A percentile compares a stretch with the other conserved stretches of the same genome.
Conservation (phyloP, 2,113 vertebrate species). For the Myrmecophaga tridactyla region DNA sequence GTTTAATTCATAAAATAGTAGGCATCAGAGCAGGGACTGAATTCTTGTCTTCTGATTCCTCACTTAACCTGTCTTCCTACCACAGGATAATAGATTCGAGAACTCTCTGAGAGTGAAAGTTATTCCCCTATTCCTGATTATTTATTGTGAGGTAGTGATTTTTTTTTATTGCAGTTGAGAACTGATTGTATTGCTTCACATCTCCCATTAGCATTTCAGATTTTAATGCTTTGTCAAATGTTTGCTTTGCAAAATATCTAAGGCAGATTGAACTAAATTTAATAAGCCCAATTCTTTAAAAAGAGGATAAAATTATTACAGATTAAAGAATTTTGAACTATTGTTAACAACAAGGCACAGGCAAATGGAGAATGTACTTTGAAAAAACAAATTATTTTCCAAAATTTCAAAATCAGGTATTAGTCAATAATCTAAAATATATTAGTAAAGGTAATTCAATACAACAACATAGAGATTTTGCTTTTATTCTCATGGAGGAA, state of each 20-base stretch:
- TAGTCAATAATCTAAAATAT: neutral
- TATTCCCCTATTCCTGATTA: neutral
- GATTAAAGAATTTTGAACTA: neutral
- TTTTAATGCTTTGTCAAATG: neutral
- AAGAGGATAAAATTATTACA: neutral
- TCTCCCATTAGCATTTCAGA: neutral
- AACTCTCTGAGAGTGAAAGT: neutral
- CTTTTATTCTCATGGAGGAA: neutral
- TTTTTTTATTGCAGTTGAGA: neutral
- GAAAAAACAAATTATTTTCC: neutral
- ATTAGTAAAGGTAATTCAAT: neutral
- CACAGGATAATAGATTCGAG: neutral
- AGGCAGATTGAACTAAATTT: neutral
- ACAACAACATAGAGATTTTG: neutral
- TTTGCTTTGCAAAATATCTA: neutral
- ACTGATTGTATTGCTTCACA: neutral
- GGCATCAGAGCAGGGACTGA: neutral
- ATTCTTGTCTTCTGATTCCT: neutral
- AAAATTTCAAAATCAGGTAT: neutral
- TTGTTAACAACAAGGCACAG: neutral
- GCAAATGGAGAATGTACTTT: neutral
- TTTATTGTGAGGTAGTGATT: neutral
- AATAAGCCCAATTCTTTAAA: neutral
- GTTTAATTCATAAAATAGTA: neutral
- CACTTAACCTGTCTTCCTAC: neutral